These are phyloP conservation scores for Nannoperca obscura DNA, from an alignment of 2,797 vertebrate species.

Conservation along the genomic window DNA sequence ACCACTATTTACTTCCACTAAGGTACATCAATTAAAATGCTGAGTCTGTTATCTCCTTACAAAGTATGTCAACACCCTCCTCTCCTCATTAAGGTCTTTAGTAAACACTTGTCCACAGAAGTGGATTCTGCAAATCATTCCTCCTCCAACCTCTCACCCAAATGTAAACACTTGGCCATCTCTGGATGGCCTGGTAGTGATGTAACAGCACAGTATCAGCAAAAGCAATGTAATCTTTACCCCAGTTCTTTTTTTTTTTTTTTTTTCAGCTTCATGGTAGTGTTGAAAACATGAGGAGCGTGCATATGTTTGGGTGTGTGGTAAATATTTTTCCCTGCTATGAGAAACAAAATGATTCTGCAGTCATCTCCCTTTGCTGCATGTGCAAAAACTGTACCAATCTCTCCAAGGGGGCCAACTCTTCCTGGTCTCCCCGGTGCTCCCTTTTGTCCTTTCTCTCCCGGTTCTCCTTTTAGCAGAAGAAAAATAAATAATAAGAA, in stretches of 20 bases:
- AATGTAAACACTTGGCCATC: conserved; percentile 76
- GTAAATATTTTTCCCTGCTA: neutral
- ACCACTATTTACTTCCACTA: conserved; percentile 9
- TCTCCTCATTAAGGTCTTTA: conserved; percentile 73
- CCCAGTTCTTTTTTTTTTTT: conserved; percentile 29
- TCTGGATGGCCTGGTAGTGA: conserved; percentile 68
- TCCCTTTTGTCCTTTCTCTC: conserved; percentile 95
- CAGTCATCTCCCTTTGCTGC: neutral
- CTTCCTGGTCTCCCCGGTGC: conserved; percentile 93
- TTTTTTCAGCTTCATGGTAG: neutral
- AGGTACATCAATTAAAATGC: conserved; percentile 21
- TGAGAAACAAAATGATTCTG: neutral
- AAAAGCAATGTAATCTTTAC: conserved; percentile 66
- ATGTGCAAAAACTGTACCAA: conserved; percentile 81
- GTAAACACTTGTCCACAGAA: conserved; percentile 77
- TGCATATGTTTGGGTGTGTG: neutral
- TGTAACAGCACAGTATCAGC: conserved; percentile 70
- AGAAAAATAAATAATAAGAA: neutral
- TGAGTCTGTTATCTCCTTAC: conserved; percentile 26
- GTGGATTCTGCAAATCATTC: conserved; percentile 57
- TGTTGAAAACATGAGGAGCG: conserved; percentile 6
- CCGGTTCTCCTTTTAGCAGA: conserved; percentile 88
- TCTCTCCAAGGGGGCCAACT: conserved; percentile 94
- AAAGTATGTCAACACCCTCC: conserved; percentile 36
- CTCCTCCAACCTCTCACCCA: conserved; percentile 71